Evolutionary conservation across 37 sponge, comb jelly and placozoan species (phyloP).

Genomic region (Aphrocallistes beatrix): DNA sequence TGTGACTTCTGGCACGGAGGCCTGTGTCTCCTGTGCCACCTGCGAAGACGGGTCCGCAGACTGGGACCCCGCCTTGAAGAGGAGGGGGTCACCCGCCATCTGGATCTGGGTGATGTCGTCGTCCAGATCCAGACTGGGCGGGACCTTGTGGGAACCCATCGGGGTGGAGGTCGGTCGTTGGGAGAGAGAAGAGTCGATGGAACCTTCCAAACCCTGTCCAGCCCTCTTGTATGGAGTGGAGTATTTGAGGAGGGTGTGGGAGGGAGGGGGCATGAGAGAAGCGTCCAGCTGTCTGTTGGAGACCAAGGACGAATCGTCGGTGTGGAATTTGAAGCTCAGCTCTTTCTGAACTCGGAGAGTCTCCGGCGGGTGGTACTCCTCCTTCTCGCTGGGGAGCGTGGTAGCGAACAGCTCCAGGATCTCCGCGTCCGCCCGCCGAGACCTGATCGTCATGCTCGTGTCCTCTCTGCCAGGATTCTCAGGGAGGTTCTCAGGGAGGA

Average conservation of each 20-base stretch:
- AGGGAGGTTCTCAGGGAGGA: no score
- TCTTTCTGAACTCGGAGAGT: not conserved
- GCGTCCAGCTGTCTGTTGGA: not conserved
- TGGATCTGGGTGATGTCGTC: not conserved
- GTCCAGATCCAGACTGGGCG: not conserved
- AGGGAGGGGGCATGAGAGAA: not conserved
- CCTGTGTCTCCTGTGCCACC: not conserved
- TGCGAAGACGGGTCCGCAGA: not conserved
- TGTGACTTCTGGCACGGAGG: not conserved
- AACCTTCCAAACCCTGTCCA: not conserved
- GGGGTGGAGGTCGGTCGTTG: not conserved
- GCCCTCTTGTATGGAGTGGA: not conserved
- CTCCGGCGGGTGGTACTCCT: not conserved
- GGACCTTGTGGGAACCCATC: not conserved
- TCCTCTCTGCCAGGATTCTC: not conserved
- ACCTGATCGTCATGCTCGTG: not conserved
- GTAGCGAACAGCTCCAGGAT: not conserved
- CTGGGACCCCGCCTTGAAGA: not conserved
- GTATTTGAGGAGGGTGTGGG: not conserved
- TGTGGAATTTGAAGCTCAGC: not conserved
- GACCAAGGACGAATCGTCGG: no score
- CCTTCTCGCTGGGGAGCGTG: not conserved
- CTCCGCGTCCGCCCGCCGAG: not conserved
- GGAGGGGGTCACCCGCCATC: not conserved
- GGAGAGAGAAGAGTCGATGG: not conserved